Percentiles rank a stretch among this genome's conserved stretches.
These are phyloP conservation scores for Caenorhabditis plicata DNA, from an alignment of 2,888 invertebrate genomes.

Conservation along the genomic window DNA sequence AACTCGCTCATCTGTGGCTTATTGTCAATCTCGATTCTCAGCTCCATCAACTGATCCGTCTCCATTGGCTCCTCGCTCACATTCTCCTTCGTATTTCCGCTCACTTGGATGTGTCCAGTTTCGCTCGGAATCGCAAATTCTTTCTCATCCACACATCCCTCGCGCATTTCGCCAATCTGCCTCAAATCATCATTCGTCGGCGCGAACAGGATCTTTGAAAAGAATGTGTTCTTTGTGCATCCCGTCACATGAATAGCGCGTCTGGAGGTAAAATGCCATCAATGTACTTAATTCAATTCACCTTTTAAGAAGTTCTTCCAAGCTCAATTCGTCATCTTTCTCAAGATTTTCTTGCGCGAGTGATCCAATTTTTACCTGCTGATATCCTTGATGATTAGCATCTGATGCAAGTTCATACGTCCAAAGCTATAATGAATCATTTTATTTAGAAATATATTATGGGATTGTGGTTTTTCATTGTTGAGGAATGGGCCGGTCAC, in stretches of 20 bases:
- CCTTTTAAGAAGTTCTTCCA: not conserved
- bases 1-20: not conserved
- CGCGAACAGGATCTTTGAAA: slow-evolving; percentile 3
- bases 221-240: slow-evolving; percentile 2
- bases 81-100: not conserved
- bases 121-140: not conserved
- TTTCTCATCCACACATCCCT: too few species aligned
- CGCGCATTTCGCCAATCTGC: too few species aligned
- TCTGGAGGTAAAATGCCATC: slow-evolving; percentile 2
- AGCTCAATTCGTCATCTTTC: slow-evolving; percentile 4
- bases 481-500: too few species aligned
- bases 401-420: slow-evolving; percentile 10
- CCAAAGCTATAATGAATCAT: slow-evolving; percentile 4
- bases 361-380: slow-evolving; percentile 4
- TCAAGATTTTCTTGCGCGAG: not conserved
- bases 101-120: not conserved
- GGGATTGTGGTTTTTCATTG: too few species aligned
- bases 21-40: slow-evolving; percentile 16
- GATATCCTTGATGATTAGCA: slow-evolving; percentile 11
- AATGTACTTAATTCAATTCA: too few species aligned
- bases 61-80: too few species aligned
- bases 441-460: too few species aligned
- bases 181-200: slow-evolving; percentile 8
- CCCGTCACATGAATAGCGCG: slow-evolving; percentile 13
- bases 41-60: too few species aligned